Percentiles rank a stretch among this genome's conserved stretches.
Evolutionary conservation across 2,888 invertebrate species (phyloP).

Genomic region (Xestobium rufovillosum): DNA sequence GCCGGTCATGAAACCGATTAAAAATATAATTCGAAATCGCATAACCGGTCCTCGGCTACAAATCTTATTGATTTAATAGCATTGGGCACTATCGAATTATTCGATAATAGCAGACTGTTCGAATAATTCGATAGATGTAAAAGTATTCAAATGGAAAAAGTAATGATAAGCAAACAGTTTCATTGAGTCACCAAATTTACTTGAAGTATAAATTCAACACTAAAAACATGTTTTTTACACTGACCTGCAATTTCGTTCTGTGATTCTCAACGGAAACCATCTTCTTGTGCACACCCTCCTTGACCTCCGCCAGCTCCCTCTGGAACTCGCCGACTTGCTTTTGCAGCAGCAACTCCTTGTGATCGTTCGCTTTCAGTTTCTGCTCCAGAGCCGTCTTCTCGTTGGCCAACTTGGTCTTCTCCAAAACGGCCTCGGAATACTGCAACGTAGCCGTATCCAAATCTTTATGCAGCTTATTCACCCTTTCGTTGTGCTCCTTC

Average conservation of each 20-base stretch:
- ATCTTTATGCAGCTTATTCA: slow-evolving; percentile 53
- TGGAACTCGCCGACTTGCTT: slow-evolving; percentile 38
- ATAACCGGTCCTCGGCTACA: too few relatives aligned
- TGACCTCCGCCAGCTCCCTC: slow-evolving; percentile 33
- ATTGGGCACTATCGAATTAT: too few relatives aligned
- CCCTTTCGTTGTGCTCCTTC: slow-evolving; percentile 32
- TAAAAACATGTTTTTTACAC: too few relatives aligned
- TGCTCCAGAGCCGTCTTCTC: slow-evolving; percentile 61
- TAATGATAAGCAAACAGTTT: slow-evolving; percentile 41
- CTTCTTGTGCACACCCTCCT: slow-evolving; percentile 32
- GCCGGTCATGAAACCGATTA: too few relatives aligned
- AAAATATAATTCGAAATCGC: too few relatives aligned
- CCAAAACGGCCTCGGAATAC: slow-evolving; percentile 65
- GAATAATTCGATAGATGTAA: too few relatives aligned
- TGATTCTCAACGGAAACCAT: slow-evolving; percentile 42
- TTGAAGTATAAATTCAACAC: too few relatives aligned
- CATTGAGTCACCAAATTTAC: too few relatives aligned
- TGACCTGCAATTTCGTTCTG: slow-evolving; percentile 44
- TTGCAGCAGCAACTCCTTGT: slow-evolving; percentile 44
- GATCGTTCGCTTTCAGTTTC: slow-evolving; percentile 51
- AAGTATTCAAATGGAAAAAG: too few relatives aligned
- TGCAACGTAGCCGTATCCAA: slow-evolving; percentile 66
- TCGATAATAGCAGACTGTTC: too few relatives aligned
- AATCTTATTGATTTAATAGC: too few relatives aligned
- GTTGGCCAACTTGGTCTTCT: slow-evolving; percentile 64